Evolutionary conservation across 2,888 invertebrate species (phyloP), one percentile per base, ranked within the genome.

Genomic region (Pandemis heparana): DNA sequence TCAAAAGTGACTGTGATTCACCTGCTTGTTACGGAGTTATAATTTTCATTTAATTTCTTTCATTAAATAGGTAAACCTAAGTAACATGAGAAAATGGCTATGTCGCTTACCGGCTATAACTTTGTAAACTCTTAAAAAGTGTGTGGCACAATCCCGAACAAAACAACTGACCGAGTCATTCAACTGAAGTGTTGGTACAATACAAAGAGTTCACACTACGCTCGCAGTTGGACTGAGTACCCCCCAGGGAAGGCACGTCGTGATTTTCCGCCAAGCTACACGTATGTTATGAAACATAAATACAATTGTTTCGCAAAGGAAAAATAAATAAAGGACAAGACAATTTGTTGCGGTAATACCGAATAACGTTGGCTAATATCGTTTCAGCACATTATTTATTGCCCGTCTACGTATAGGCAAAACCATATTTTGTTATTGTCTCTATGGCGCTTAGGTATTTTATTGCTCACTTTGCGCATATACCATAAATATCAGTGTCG

Each of bases 311-410:
- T 61, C 65, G 60, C 65, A 32, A 61, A 74, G 70, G 69, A 70
- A 74, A 74, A 70, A 74, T 73, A 73, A 73, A 73, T 74, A 74
- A 64, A 65, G 64, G 53, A 53, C 69, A 65, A 61, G 70, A 64
- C 64, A 65, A 69, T 70, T 74, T 69, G 60, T 70, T 68, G 62
- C 61, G 75, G 68, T 70, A 64, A 73, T 71, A 70, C 59, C 74
- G 51, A 75, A 70, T 71, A 74, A 43, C 66, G 71, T 56, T 64
- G 51, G 69, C 77, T 77, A 71, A 77, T 75, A 77, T 74, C 65
- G 53, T 71, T 68, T 65, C 68, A 56, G 75, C 63, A 67, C 70
- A 69, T 75, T 75, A 77, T 77, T 77, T 77, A 77, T 77, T 60
- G 75, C 46, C 63, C 60, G 69, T 62, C 75, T 62, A 61, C 48